Evolutionary conservation across 2,888 invertebrate species (phyloP), one percentile per base, ranked within the genome.

Genomic region (Temnothorax ravouxi): DNA sequence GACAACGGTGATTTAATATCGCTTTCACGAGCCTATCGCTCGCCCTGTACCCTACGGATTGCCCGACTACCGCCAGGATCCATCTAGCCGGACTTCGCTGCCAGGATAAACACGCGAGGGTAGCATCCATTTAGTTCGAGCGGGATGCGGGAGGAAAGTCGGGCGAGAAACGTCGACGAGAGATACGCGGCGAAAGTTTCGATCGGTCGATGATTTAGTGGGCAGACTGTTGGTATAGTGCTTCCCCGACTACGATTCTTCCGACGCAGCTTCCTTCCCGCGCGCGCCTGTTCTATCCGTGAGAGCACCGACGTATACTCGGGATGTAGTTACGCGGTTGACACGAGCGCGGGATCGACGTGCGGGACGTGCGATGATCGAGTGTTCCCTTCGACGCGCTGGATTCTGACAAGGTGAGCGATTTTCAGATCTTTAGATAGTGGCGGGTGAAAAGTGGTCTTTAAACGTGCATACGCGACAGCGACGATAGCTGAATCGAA

Each of bases 1-100:
- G 83, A 41, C 76, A 77, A 50, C 83, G 82, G 86, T 88, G 88
- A 88, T 89, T 89, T 87, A 87, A 59, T 79, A 83, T 64, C 84
- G 74, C 84, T 76, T 67, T 64, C 82, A 18, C 47, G 44, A 64
- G 67, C 77, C 72, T 69, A 69, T 13, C 62, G 75, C 66, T 66
- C 66, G 21, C 52, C 52, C 34, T n/a, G 9, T 25, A 59, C 21
- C 52, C 21, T 21, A 18, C 62, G 47, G 67, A 34, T 34, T 34
- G 34, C 34, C 69, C 50, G 67, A 79, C 54, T 8, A 67, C 11
- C 61, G 47, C 77, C 79, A 72, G 50, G n/a, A 61, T n/a, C 34
- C 29, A 52, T 52, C 59, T 54, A 15, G 25, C n/a, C 44, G 72
- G 66, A 52, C 66, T 66, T 66, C 25, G 15, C 25, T 13, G 64